Conservation (phyloP, 2,113 vertebrate species). For the Notiomystis cincta region DNA sequence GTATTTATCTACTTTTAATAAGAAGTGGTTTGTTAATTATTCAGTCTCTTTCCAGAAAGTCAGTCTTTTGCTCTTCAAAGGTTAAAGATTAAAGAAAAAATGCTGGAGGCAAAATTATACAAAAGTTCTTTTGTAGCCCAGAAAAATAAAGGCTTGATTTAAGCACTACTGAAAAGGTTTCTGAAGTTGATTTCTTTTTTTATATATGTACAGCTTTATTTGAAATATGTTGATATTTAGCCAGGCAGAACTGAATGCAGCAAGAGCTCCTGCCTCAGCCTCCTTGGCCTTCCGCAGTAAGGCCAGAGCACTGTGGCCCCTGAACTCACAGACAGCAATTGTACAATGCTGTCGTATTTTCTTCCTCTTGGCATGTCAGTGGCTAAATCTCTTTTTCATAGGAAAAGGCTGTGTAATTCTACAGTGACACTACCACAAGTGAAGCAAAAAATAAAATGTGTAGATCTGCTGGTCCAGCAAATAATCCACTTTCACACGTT, state of each 20-base stretch:
- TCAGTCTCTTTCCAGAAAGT: constrained; percentile 31
- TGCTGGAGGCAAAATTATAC: constrained; percentile 31
- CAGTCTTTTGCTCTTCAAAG: constrained; percentile 22
- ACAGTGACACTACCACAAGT: background rate
- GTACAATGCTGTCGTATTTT: background rate
- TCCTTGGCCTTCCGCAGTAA: background rate
- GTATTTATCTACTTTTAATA: background rate
- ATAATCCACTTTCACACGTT: background rate
- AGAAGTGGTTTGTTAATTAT: background rate
- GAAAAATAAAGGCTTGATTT: constrained; percentile 19
- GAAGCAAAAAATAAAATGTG: background rate
- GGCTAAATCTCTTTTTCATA: background rate
- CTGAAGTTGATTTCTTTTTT: background rate
- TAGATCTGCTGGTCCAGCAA: background rate
- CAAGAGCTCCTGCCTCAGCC: background rate
- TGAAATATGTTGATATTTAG: background rate
- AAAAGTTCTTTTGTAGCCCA: constrained; percentile 47
- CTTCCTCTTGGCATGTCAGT: background rate
- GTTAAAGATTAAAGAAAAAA: constrained; percentile 56
- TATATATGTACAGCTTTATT: background rate
- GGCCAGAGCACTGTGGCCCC: background rate
- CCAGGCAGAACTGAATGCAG: background rate
- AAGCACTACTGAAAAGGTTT: background rate
- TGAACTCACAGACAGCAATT: background rate
- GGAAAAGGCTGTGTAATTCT: background rate